Percentiles rank a stretch among this genome's conserved stretches.
Evolutionary conservation across 1,140 invertebrate species (phyloP).

Genomic region (Eufriesea mexicana): DNA sequence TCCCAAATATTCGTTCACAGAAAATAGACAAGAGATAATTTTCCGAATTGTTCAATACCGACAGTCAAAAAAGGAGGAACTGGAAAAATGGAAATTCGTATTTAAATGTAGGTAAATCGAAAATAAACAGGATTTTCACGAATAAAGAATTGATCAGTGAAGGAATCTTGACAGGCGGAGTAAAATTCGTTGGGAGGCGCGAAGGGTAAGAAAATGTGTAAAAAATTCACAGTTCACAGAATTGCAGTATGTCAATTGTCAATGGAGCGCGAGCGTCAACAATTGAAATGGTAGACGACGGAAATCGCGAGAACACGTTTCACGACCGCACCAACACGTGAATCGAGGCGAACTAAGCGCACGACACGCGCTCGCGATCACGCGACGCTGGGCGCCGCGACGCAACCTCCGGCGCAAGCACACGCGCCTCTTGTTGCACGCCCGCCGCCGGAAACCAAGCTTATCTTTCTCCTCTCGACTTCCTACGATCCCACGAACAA

Average conservation of each 20-base stretch:
- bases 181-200: too few relatives aligned
- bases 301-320: background rate
- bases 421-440: constrained; percentile 41
- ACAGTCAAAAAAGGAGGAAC: too few relatives aligned
- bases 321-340: constrained; percentile 44
- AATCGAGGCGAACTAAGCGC: constrained; percentile 47
- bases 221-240: background rate
- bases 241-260: background rate
- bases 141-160: too few relatives aligned
- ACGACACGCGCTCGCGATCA: constrained; percentile 33
- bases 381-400: constrained; percentile 31
- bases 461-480: background rate
- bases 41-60: too few relatives aligned
- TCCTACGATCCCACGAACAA: background rate
- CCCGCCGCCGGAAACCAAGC: constrained; percentile 1
- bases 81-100: too few relatives aligned
- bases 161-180: too few relatives aligned
- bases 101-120: too few relatives aligned
- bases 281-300: background rate
- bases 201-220: background rate
- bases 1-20: too few relatives aligned
- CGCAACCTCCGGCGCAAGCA: constrained; percentile 25
- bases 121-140: too few relatives aligned
- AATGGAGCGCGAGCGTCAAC: too few relatives aligned
- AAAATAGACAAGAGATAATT: too few relatives aligned